Conservation (phyloP, 2,113 vertebrate genomes). For the Romanogobio albipinnatus region DNA sequence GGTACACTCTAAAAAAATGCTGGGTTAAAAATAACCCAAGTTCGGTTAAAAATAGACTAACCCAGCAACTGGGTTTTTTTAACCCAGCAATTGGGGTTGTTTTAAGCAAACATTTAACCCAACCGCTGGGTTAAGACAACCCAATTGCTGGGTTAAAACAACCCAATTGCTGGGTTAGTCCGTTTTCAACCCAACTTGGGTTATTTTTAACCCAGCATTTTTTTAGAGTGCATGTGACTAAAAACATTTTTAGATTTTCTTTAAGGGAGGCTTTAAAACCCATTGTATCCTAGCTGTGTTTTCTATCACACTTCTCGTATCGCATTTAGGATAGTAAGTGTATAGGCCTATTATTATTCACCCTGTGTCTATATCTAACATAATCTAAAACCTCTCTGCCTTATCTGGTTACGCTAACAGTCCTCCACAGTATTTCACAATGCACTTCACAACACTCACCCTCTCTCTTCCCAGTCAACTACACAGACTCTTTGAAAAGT, state of each 20-base stretch:
- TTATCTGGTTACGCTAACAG: neutral
- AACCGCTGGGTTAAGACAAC: too few relatives aligned
- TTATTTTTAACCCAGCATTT: too few relatives aligned
- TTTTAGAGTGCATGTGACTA: neutral
- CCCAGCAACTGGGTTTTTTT: too few relatives aligned
- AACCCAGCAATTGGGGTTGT: too few relatives aligned
- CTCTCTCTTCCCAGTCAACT: neutral
- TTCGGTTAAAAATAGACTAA: too few relatives aligned
- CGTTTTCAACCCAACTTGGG: too few relatives aligned
- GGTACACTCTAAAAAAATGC: too few relatives aligned
- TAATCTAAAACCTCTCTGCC: constrained; percentile 5
- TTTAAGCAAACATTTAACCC: too few relatives aligned
- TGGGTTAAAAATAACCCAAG: too few relatives aligned
- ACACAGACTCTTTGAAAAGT: constrained; percentile 18
- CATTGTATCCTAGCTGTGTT: neutral
- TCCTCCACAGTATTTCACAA: neutral
- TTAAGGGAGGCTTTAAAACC: neutral
- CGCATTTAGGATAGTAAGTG: neutral
- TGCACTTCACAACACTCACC: neutral
- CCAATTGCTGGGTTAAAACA: too few relatives aligned
- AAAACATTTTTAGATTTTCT: neutral
- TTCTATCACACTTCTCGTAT: neutral
- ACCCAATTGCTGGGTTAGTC: too few relatives aligned
- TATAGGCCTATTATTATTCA: neutral
- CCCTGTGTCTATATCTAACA: neutral